Evolutionary conservation across 2,113 vertebrate species (phyloP), one percentile per base, ranked within the genome.

Genomic region (Paradisaea rubra): DNA sequence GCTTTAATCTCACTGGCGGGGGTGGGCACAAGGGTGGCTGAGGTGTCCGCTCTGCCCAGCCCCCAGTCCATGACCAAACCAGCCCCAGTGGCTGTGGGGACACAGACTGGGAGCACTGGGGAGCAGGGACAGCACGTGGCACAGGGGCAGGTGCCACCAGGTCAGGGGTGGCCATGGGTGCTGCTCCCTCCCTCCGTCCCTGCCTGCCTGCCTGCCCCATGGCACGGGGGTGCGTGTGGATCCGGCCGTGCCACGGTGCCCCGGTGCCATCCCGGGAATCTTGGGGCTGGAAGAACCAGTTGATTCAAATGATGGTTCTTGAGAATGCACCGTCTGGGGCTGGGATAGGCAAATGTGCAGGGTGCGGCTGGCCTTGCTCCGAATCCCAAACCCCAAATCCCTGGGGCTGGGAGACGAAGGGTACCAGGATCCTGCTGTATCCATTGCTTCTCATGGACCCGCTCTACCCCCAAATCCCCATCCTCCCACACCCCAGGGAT

Each of bases 211-310:
- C 50, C 74, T 21, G 22, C 37, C 54, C 68, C 65, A 1, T 31
- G 7, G 68, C 9, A 42, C 3, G 3, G 25, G n/a, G 23, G 5
- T 27, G 49, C 0, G 6, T 6, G 76, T 3, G 24, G 39, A n/a
- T 49, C 68, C 0, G 10, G 49, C 64, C 0, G 7, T 85, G 73
- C 79, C 8, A 0, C 1, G 2, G 17, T 87, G 91, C 79, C 2
- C 2, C 59, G n/a, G 65, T 65, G 86, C 86, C 69, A 10, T 47
- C 69, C 84, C 0, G 0, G 86, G 81, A 4, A 3, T 76, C 74
- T 13, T 0, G 2, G 44, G 94, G 95, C 95, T 89, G 95, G 95
- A 96, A 96, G 96, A 96, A 96, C 95, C 93, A 95, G 96, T 92
- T 85, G 63, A 65, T 88, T 91, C 81, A 95, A 91, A 94, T 72